Conservation (phyloP, 2,797 vertebrate species). For the Thunnus albacares region DNA sequence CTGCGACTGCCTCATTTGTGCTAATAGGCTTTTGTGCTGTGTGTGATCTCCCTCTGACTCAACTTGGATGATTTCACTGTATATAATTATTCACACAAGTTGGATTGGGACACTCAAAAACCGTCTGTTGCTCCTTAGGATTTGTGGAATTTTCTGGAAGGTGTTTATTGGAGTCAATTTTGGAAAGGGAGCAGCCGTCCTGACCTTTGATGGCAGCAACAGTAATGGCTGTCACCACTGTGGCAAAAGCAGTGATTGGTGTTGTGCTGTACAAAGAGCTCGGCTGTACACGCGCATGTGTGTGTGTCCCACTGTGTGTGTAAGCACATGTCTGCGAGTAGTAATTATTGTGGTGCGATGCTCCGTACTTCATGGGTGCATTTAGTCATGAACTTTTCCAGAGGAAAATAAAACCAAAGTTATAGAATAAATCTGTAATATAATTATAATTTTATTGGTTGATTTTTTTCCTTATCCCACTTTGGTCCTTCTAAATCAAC, state of each 20-base stretch:
- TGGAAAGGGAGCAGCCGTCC: constrained; percentile 76
- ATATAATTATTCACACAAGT: constrained; percentile 65
- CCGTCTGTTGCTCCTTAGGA: constrained; percentile 66
- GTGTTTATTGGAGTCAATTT: constrained; percentile 86
- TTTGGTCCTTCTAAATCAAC: constrained; percentile 67
- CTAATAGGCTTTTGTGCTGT: constrained; percentile 55
- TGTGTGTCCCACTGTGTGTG: constrained; percentile 43
- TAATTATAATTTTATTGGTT: constrained; percentile 75
- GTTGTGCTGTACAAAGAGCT: constrained; percentile 62
- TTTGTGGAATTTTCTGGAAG: constrained; percentile 81
- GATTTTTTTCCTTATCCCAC: constrained; percentile 56
- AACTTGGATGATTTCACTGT: constrained; percentile 54
- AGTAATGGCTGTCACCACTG: constrained; percentile 78
- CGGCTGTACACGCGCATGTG: constrained; percentile 34
- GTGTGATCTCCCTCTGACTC: constrained; percentile 63
- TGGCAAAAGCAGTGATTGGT: constrained; percentile 73
- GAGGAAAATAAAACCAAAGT: constrained; percentile 77
- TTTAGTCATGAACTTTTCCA: constrained; percentile 82
- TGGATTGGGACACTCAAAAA: constrained; percentile 53
- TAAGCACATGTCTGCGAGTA: constrained; percentile 58
- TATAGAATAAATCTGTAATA: constrained; percentile 76
- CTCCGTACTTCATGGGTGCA: constrained; percentile 70
- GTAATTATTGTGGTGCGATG: constrained; percentile 66
- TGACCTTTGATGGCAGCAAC: constrained; percentile 78
- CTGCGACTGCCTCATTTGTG: constrained; percentile 53